Evolutionary conservation across 2,797 vertebrate species (phyloP), one percentile per base, ranked within the genome.

Genomic region (Melopsittacus undulatus): DNA sequence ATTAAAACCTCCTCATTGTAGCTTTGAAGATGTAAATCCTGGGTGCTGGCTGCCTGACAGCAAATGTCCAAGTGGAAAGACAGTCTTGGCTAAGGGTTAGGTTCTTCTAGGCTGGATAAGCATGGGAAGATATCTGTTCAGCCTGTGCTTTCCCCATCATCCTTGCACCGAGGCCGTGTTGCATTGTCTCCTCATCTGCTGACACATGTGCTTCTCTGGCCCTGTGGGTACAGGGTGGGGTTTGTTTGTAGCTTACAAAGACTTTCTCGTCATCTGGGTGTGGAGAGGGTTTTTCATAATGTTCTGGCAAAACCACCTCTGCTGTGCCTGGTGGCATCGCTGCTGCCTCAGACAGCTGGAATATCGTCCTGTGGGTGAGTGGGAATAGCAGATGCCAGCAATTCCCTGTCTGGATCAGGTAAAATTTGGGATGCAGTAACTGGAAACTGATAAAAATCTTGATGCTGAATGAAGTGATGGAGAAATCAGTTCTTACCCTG

Each of bases 151-250:
- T 78, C 72, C 45, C 51, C 10, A 7, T 80, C 69, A 90, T 63
- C 34, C 36, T 42, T 21, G 49, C 4, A 2, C 46, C 30, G 73
- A 70, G 91, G 7, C 70, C 51, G n/a, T 5, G 30, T 42, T 84
- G 68, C 49, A 2, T 38, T 88, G 68, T 92, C 83, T 91, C 20
- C 61, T 77, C 56, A 13, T 51, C 83, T 97, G 95, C 94, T 96
- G 95, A 94, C 90, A 91, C 36, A 48, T 75, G 52, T 57, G 66
- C 81, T 90, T 92, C 76, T 30, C 79, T 57, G 75, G 61, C 90
- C 81, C 89, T 74, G n/a, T 94, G 87, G 81, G 40, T 82, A 52
- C 75, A 91, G 95, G 95, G 95, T 86, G 95, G 46, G 94, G 94
- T 78, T 93, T 95, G 87, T 78, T 92, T 95, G 91, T 46, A 72